Base-by-base conservation (phyloP, 2,113 vertebrate genomes). In the Eurypyga helias region DNA sequence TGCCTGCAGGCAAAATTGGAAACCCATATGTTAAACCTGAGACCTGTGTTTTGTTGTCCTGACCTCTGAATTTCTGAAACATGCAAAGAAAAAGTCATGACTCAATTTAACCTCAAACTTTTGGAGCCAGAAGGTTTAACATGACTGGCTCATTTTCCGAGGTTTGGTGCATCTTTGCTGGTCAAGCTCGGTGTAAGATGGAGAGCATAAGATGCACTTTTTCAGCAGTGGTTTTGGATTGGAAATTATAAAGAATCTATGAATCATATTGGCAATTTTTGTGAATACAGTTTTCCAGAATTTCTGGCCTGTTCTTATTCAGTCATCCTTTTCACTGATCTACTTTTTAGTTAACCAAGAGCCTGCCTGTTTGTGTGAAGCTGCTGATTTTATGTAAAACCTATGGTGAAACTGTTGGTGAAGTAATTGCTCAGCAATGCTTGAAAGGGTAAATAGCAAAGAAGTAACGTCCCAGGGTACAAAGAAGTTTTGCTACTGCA, bases 311-410 rank as follows among this genome's bases (percentile, higher is more conserved):
- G 14, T 64, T 91, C 69, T 79, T 76, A 21, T 28, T 83, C 60
- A 24, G 0, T 60, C 48, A 34, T 38, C 13, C 18, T 89, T 87
- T 60, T 93, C 29, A 66, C 33, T 60, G 28, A 15, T 77, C 36
- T 88, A 45, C 26, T 71, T 61, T 83, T 71, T 26, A 33, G 61
- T 73, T 62, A 41, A 26, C n/a, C 11, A 20, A 46, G 36, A 77
- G 29, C 67, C 51, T 85, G 52, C 13, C 73, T 51, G 45, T 75
- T 87, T 60, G 73, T 25, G 13, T 76, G 54, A 60, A 48, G 49
- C 61, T 79, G 48, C 70, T 90, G 73, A 60, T 46, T 83, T 93
- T 88, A 92, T 85, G 92, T 70, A 91, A 95, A 97, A 78, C n/a
- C 43, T 60, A 26, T 52, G 82, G 85, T 79, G 73, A 81, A 91